Evolutionary conservation across 2,888 invertebrate genomes (phyloP).

Genomic region (Lacanobia oleracea): DNA sequence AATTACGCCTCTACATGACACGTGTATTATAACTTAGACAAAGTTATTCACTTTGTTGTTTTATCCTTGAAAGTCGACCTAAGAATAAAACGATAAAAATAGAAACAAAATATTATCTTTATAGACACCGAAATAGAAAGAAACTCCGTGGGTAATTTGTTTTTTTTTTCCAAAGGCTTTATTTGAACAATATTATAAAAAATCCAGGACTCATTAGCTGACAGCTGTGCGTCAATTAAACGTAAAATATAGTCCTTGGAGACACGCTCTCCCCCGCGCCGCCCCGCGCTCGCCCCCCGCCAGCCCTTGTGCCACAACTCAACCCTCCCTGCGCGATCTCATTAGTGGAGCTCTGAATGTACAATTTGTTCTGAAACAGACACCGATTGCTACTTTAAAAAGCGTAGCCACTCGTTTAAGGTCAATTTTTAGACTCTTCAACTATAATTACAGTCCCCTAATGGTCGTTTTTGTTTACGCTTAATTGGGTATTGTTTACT

Average conservation of each 20-base stretch:
- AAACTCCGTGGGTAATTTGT: slow-evolving; percentile 40
- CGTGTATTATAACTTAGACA: neutral
- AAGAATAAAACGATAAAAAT: slow-evolving; percentile 13
- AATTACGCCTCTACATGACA: neutral
- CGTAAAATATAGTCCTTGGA: slow-evolving; percentile 88
- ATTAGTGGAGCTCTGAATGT: slow-evolving; percentile 87
- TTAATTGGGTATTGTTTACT: slow-evolving; percentile 49
- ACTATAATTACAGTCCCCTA: slow-evolving; percentile 65
- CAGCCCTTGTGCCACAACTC: slow-evolving; percentile 73
- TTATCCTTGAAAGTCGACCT: neutral
- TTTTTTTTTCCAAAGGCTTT: slow-evolving; percentile 60
- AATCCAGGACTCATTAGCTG: slow-evolving; percentile 88
- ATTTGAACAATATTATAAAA: slow-evolving; percentile 79
- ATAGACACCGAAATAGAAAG: slow-evolving; percentile 27
- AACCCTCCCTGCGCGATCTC: slow-evolving; percentile 82
- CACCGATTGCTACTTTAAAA: slow-evolving; percentile 86
- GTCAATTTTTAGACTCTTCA: slow-evolving; percentile 69
- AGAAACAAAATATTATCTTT: slow-evolving; percentile 29
- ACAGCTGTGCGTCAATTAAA: slow-evolving; percentile 90
- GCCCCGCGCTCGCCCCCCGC: slow-evolving; percentile 66
- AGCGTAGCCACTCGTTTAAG: slow-evolving; percentile 81
- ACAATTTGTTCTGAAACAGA: slow-evolving; percentile 89
- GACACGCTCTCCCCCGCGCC: slow-evolving; percentile 71
- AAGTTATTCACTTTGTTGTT: neutral
- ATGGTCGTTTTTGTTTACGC: slow-evolving; percentile 63